Evolutionary conservation across 2,888 invertebrate genomes (phyloP).

Genomic region (Caenorhabditis doughertyi): DNA sequence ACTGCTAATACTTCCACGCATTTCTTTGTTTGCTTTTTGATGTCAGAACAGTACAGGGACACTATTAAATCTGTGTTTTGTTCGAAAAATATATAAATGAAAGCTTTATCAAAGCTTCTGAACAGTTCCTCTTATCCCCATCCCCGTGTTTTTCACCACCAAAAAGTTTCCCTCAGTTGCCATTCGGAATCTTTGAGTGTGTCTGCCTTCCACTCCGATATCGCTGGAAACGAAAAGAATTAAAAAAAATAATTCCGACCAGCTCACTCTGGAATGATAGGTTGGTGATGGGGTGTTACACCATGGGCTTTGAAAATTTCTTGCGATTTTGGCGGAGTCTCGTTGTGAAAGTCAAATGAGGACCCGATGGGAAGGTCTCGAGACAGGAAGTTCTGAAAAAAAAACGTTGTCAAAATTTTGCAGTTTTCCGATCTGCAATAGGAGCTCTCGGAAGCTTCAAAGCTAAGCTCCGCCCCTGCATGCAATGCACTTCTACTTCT

Average conservation of each 20-base stretch:
- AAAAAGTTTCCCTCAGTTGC: neutral
- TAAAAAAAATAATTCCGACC: neutral
- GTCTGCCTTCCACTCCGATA: slow-evolving; percentile 2
- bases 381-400: slow-evolving; percentile 3
- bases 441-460: no score
- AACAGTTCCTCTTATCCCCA: neutral
- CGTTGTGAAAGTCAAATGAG: neutral
- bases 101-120: neutral
- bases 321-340: neutral
- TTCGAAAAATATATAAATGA: no score
- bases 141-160: neutral
- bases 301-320: neutral
- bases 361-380: slow-evolving; percentile 5
- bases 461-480: no score
- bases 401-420: no score
- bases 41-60: no score
- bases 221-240: neutral
- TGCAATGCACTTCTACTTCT: no score
- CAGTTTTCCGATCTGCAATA: no score
- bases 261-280: slow-evolving; percentile 6
- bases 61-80: no score
- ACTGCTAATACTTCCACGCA: no score
- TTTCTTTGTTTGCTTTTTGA: no score
- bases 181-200: slow-evolving; percentile 8
- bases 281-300: neutral